Evolutionary conservation across 1,140 invertebrate species (phyloP).

Genomic region (Sarcophaga bullata): DNA sequence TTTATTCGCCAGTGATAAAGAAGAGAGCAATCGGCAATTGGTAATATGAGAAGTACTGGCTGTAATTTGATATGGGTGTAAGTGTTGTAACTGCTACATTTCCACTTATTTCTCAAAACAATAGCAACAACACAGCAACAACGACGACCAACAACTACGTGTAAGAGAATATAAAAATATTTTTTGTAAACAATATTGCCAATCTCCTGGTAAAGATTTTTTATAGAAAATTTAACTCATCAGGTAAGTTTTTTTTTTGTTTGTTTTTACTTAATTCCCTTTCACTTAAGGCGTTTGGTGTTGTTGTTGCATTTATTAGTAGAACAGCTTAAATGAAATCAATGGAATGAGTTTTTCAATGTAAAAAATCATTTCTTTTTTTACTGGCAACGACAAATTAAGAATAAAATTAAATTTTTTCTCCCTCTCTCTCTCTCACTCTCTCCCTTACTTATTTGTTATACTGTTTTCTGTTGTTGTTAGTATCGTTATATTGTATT

Average conservation of each 20-base stretch:
- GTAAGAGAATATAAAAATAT: too few relatives aligned
- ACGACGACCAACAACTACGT: background rate
- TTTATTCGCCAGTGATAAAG: too few relatives aligned
- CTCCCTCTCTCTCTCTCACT: too few relatives aligned
- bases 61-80: too few relatives aligned
- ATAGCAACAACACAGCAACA: background rate
- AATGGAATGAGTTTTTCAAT: constrained; percentile 30
- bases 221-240: constrained; percentile 1
- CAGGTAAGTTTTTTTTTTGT: constrained; percentile 17
- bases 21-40: too few relatives aligned
- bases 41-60: too few relatives aligned
- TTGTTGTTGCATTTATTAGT: background rate
- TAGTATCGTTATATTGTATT: too few relatives aligned
- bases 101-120: background rate
- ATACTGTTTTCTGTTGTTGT: too few relatives aligned
- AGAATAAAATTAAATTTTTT: too few relatives aligned
- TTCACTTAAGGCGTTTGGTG: background rate
- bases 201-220: background rate
- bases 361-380: constrained; percentile 30
- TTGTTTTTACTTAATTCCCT: background rate
- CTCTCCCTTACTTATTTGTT: too few relatives aligned
- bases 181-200: background rate
- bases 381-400: background rate
- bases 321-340: constrained; percentile 9
- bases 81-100: too few relatives aligned